A percentile compares a stretch with the other conserved stretches of the same genome.
These are phyloP conservation scores for Protonibea diacanthus DNA, from an alignment of 2,797 vertebrate species.

Conservation along the genomic window DNA sequence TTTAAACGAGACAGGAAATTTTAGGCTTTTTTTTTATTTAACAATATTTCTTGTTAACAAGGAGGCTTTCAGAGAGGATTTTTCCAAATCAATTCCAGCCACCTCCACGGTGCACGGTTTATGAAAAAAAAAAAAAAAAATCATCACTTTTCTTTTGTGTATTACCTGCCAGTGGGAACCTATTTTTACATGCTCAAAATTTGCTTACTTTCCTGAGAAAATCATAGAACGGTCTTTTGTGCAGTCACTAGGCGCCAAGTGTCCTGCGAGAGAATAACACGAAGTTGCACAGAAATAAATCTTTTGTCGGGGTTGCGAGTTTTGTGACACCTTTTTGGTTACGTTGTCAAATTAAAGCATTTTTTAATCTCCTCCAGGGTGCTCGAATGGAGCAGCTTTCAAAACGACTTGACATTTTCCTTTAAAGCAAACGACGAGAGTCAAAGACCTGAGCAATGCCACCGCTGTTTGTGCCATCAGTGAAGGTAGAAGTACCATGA, in stretches of 20 bases:
- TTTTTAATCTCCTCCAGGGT: constrained; percentile 8
- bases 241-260: neutral
- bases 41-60: constrained; percentile 12
- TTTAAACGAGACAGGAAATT: constrained; percentile 11
- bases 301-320: neutral
- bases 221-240: neutral
- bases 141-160: neutral
- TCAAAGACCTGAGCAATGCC: constrained; percentile 12
- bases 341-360: constrained; percentile 6
- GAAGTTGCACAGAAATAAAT: neutral
- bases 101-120: neutral
- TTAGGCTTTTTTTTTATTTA: neutral
- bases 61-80: neutral
- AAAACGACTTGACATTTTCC: constrained; percentile 7
- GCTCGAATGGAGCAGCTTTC: neutral
- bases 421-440: neutral
- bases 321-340: neutral
- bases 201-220: neutral
- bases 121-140: neutral
- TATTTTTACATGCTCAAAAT: constrained; percentile 4
- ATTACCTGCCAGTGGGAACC: neutral
- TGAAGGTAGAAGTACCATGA: constrained; percentile 21
- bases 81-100: neutral
- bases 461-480: neutral
- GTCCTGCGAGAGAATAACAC: neutral